Conservation (phyloP, 2,113 vertebrate genomes). For the Ellobius talpinus region DNA sequence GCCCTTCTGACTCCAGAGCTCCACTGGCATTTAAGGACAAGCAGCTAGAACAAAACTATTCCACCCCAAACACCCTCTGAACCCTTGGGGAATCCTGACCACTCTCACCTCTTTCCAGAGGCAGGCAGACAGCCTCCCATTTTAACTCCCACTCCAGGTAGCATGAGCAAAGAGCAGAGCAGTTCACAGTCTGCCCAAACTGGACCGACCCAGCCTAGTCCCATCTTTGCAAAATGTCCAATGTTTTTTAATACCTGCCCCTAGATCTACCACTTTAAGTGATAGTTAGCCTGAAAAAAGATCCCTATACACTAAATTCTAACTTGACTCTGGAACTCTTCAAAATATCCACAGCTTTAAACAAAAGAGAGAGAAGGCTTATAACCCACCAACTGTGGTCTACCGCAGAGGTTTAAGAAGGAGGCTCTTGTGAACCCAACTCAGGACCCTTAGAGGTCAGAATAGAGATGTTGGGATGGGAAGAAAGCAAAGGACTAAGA, state of each 20-base stretch:
- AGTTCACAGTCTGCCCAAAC: too few relatives aligned
- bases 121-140: not conserved
- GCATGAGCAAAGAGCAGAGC: not conserved
- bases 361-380: not conserved
- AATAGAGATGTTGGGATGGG: too few relatives aligned
- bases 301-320: slow-evolving; percentile 43
- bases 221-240: not conserved
- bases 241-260: not conserved
- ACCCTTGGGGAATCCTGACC: not conserved
- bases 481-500: not conserved
- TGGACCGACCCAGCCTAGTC: not conserved
- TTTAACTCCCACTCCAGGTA: not conserved
- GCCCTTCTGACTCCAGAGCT: not conserved
- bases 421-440: not conserved
- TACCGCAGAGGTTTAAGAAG: not conserved
- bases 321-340: not conserved
- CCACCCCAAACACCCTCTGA: too few relatives aligned
- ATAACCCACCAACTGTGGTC: not conserved
- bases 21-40: not conserved
- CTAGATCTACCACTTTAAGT: not conserved
- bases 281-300: not conserved
- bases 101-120: not conserved
- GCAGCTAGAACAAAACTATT: not conserved
- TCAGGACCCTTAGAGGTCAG: not conserved
- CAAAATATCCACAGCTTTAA: not conserved